Percentiles rank a stretch among this genome's conserved stretches.
phyloP scores from a whole-genome alignment of 2,888 invertebrate species.

The Bellardia bayeri region DNA sequence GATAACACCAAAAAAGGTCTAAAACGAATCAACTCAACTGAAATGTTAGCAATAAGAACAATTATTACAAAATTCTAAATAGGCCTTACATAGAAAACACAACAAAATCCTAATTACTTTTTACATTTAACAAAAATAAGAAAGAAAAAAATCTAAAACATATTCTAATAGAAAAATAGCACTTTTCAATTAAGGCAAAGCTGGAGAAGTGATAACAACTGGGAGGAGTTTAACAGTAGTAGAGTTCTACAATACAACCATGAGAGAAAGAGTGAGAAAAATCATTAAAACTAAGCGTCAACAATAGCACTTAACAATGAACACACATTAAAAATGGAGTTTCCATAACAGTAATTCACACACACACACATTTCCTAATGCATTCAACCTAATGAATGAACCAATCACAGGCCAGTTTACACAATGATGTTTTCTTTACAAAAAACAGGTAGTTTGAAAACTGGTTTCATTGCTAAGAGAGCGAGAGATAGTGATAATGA shows the following conservation, averaged over 20 bases:
- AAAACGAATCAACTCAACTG: constrained; percentile 31
- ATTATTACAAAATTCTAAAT: constrained; percentile 34
- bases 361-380: neutral
- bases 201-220: constrained; percentile 73
- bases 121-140: constrained; percentile 8
- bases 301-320: constrained; percentile 78
- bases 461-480: constrained; percentile 42
- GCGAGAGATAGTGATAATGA: constrained; percentile 23
- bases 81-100: constrained; percentile 17
- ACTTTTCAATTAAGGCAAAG: constrained; percentile 80
- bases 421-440: constrained; percentile 60
- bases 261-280: constrained; percentile 79
- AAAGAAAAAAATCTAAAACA: constrained; percentile 2
- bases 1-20: constrained; percentile 43
- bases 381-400: neutral
- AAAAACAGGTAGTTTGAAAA: constrained; percentile 31
- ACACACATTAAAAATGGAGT: constrained; percentile 75
- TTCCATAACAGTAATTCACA: neutral
- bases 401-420: constrained; percentile 66
- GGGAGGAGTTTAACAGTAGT: constrained; percentile 72
- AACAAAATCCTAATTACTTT: constrained; percentile 53
- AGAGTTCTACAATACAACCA: constrained; percentile 70
- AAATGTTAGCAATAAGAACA: constrained; percentile 20
- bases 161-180: constrained; percentile 80
- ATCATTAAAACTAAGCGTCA: constrained; percentile 81